A percentile compares a stretch with the other conserved stretches of the same genome.
These are phyloP conservation scores for Cephonodes hylas DNA, from an alignment of 2,888 invertebrate species.

Conservation along the genomic window DNA sequence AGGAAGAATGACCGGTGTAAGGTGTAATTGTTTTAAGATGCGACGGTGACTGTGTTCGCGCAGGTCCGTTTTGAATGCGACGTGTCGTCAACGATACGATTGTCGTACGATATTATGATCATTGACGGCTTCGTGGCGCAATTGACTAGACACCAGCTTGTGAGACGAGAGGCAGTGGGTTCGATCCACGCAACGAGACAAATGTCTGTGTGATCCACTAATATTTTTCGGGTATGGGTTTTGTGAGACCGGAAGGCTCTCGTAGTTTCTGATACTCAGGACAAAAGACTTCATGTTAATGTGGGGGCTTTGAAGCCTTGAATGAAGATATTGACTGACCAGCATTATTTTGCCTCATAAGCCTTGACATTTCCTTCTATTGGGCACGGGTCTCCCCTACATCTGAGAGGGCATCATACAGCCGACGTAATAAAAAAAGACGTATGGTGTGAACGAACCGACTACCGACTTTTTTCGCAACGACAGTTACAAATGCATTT, in stretches of 20 bases:
- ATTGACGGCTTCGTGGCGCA: background rate
- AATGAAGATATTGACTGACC: too few species aligned
- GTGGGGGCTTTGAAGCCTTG: too few species aligned
- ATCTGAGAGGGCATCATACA: too few species aligned
- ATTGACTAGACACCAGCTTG: background rate
- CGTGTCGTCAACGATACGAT: background rate
- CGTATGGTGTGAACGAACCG: background rate
- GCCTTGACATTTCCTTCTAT: too few species aligned
- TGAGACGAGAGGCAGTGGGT: background rate
- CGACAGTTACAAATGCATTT: slow-evolving; percentile 23
- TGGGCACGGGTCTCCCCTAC: too few species aligned
- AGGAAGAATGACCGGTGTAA: slow-evolving; percentile 22
- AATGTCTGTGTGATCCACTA: too few species aligned
- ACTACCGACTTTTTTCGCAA: background rate
- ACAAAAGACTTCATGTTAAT: too few species aligned
- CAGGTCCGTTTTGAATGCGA: background rate
- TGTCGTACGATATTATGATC: background rate
- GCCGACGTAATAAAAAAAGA: background rate
- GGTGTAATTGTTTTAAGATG: slow-evolving; percentile 32
- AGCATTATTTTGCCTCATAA: too few species aligned
- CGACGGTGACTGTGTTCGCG: slow-evolving; percentile 20
- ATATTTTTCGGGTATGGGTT: too few species aligned
- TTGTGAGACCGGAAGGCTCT: too few species aligned
- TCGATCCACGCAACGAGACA: too few species aligned
- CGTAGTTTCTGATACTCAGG: too few species aligned